These are phyloP conservation scores for Archocentrus centrarchus DNA, from an alignment of 2,113 vertebrate species.

Conservation along the genomic window DNA sequence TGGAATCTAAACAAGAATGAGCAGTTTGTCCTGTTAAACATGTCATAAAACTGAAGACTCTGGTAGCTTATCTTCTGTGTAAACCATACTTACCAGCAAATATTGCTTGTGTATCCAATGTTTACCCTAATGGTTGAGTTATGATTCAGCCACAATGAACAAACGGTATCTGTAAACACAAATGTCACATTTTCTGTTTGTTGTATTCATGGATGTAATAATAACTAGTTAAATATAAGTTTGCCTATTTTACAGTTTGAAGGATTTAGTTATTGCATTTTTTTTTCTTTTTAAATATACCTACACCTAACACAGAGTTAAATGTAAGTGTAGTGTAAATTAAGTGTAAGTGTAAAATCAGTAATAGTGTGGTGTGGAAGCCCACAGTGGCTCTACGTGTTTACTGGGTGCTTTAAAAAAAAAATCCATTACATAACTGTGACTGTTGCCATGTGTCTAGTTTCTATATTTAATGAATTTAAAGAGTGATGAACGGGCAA, in stretches of 20 bases:
- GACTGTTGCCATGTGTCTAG: background rate
- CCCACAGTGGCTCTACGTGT: background rate
- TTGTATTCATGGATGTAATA: too few species aligned
- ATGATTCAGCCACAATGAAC: too few species aligned
- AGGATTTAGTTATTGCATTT: too few species aligned
- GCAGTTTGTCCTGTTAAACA: background rate
- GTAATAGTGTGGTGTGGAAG: too few species aligned
- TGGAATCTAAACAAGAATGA: conserved; percentile 12
- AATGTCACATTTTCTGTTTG: too few species aligned
- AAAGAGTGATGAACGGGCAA: background rate
- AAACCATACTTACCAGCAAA: background rate
- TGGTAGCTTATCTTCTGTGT: background rate
- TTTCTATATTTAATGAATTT: background rate
- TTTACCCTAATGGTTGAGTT: background rate
- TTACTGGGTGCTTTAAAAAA: background rate
- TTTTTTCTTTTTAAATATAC: too few species aligned
- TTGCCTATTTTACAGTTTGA: too few species aligned
- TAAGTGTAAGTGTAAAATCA: too few species aligned
- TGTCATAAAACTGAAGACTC: background rate
- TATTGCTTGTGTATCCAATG: background rate
- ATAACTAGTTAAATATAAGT: too few species aligned
- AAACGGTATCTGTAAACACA: too few species aligned
- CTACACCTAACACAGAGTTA: too few species aligned
- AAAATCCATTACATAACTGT: background rate
- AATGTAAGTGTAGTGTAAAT: too few species aligned